Conservation (phyloP, 2,113 vertebrate species). For the Tetrao urogallus region DNA sequence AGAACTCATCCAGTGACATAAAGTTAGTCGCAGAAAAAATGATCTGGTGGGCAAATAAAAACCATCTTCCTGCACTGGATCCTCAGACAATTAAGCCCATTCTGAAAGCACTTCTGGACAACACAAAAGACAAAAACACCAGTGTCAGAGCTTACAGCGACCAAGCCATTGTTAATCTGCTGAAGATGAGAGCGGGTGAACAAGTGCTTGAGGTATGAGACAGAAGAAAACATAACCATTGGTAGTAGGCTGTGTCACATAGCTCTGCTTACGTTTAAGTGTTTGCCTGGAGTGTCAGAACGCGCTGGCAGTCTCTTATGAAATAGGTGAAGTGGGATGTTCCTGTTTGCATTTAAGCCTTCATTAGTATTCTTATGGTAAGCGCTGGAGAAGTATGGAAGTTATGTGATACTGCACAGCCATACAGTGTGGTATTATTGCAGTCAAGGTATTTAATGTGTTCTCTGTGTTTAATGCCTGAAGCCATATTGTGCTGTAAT, state of each 20-base stretch:
- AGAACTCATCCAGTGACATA: slow-evolving; percentile 97
- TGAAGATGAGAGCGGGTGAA: slow-evolving; percentile 90
- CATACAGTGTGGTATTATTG: not conserved
- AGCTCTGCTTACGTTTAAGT: not conserved
- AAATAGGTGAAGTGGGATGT: not conserved
- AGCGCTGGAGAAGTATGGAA: not conserved
- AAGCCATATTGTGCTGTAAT: not conserved
- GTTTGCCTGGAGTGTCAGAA: not conserved
- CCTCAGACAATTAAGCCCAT: slow-evolving; percentile 88
- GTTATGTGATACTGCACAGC: not conserved
- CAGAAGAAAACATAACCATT: accelerated
- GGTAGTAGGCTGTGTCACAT: not conserved
- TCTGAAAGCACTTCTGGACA: slow-evolving; percentile 95
- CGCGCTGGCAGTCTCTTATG: not conserved
- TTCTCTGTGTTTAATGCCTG: not conserved
- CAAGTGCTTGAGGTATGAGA: slow-evolving; percentile 88
- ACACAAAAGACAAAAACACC: slow-evolving; percentile 99
- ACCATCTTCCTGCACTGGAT: slow-evolving; percentile 85
- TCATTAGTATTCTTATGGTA: not conserved
- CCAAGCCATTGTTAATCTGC: slow-evolving; percentile 92
- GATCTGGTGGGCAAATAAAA: slow-evolving; percentile 96
- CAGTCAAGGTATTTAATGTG: not conserved
- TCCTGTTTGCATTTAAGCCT: not conserved
- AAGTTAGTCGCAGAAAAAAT: slow-evolving; percentile 93
- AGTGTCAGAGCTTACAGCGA: slow-evolving; percentile 94